Percentiles rank a stretch among this genome's conserved stretches.
Conservation (phyloP, 1,140 invertebrate species). For the Brachionus calyciflorus region DNA sequence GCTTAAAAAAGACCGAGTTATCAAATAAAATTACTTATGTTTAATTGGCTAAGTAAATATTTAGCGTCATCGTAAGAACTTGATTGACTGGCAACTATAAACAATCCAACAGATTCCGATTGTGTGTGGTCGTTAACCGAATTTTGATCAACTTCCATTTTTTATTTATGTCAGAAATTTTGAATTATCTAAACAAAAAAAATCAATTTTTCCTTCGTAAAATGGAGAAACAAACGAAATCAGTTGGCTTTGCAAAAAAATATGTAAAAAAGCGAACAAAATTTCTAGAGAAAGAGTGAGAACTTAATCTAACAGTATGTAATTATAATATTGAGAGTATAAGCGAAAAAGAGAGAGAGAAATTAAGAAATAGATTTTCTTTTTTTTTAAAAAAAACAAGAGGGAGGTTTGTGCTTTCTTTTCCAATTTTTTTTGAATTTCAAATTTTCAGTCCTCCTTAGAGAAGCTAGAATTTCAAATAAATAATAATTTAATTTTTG, state of each 20-base stretch:
- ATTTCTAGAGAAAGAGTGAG: no score
- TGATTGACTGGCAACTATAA: not conserved
- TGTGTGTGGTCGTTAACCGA: not conserved
- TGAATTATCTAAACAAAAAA: no score
- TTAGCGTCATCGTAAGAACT: slow-evolving; percentile 14
- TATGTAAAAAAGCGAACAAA: no score
- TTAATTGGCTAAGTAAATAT: slow-evolving; percentile 1
- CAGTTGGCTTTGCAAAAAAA: no score
- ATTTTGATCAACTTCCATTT: slow-evolving; percentile 28
- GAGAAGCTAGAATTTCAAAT: not conserved
- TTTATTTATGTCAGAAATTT: no score
- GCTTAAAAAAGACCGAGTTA: not conserved
- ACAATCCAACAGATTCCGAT: not conserved
- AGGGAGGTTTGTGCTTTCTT: not conserved
- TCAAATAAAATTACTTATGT: not conserved
- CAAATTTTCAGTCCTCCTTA: not conserved
- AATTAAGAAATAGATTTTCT: slow-evolving; percentile 13
- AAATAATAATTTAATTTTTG: not conserved
- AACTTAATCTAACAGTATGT: no score
- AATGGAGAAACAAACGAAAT: no score
- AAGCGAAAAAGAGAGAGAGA: no score
- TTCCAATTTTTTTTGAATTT: no score
- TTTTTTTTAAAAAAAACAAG: not conserved
- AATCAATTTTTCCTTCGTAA: no score
- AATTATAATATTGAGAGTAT: no score